Evolutionary conservation across 30 jellyfish, hydroid and myxozoan genomes (phyloP).

Genomic region (Aurelia sp.): DNA sequence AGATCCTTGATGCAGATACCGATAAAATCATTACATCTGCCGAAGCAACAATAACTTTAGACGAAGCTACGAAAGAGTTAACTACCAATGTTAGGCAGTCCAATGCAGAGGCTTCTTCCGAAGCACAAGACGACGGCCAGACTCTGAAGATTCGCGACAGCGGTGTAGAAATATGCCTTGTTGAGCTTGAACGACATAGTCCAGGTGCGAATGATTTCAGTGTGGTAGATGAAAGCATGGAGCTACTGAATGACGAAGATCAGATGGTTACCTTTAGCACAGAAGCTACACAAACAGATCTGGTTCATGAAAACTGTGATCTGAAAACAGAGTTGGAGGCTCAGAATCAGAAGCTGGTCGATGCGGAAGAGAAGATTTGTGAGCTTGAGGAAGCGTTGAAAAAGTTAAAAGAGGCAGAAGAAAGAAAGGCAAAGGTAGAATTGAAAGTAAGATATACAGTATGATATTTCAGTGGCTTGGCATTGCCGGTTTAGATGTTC

Average conservation of each 20-base stretch:
- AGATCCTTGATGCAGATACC: too few relatives aligned
- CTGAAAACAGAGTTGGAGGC: slow-evolving; percentile 5
- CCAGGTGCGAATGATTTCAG: not conserved
- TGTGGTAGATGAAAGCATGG: not conserved
- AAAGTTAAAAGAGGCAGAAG: not conserved
- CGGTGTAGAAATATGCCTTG: slow-evolving; percentile 49
- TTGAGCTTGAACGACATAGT: slow-evolving; percentile 19
- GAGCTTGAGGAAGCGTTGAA: slow-evolving; percentile 20
- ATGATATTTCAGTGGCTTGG: not conserved
- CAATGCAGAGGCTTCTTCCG: not conserved
- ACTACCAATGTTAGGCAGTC: too few relatives aligned
- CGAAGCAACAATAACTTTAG: too few relatives aligned
- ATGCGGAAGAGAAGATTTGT: slow-evolving; percentile 39
- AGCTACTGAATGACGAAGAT: not conserved
- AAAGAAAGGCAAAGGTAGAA: too few relatives aligned
- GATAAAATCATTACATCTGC: too few relatives aligned
- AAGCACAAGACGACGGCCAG: not conserved
- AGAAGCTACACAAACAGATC: too few relatives aligned
- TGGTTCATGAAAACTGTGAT: slow-evolving; percentile 6
- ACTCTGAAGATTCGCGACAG: slow-evolving; percentile 40
- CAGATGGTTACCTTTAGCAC: too few relatives aligned
- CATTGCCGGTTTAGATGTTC: too few relatives aligned
- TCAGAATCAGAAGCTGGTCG: not conserved
- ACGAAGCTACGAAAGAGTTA: too few relatives aligned
- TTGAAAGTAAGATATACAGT: not conserved